These are phyloP conservation scores for Naja naja DNA, from an alignment of 2,113 vertebrate species.

Conservation along the genomic window DNA sequence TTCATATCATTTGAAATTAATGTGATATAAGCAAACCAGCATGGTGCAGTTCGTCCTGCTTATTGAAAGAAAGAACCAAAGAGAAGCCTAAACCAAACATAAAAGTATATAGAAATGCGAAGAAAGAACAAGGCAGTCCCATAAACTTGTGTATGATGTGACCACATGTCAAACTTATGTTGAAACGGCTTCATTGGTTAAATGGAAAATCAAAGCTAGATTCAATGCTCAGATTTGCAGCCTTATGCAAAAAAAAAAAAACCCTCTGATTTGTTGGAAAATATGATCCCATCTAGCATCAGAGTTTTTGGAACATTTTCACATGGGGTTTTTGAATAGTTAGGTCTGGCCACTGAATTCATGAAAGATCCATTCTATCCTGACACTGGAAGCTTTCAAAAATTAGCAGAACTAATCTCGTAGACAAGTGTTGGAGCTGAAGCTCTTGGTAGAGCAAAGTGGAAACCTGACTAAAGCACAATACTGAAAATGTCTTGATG, in stretches of 20 bases:
- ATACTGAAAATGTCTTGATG: conserved; percentile 1
- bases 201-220: conserved; percentile 11
- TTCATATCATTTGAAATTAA: background rate
- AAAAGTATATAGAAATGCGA: background rate
- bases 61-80: conserved; percentile 3
- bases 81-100: background rate
- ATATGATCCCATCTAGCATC: conserved; percentile 4
- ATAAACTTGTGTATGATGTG: background rate
- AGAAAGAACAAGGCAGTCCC: conserved; percentile 15
- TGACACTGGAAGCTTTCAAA: conserved; percentile 25
- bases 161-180: background rate
- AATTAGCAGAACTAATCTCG: conserved; percentile 29
- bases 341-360: background rate
- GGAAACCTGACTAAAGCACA: conserved; percentile 25
- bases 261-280: conserved; percentile 1
- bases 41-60: background rate
- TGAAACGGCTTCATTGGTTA: conserved; percentile 8
- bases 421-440: conserved; percentile 1
- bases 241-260: background rate
- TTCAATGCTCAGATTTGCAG: background rate
- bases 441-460: background rate
- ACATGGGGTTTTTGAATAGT: conserved; percentile 11
- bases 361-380: conserved; percentile 23
- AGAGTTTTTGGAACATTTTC: conserved; percentile 12
- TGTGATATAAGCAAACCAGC: background rate